Evolutionary conservation across 2,888 invertebrate species (phyloP).

Genomic region (Melanchra persicariae): DNA sequence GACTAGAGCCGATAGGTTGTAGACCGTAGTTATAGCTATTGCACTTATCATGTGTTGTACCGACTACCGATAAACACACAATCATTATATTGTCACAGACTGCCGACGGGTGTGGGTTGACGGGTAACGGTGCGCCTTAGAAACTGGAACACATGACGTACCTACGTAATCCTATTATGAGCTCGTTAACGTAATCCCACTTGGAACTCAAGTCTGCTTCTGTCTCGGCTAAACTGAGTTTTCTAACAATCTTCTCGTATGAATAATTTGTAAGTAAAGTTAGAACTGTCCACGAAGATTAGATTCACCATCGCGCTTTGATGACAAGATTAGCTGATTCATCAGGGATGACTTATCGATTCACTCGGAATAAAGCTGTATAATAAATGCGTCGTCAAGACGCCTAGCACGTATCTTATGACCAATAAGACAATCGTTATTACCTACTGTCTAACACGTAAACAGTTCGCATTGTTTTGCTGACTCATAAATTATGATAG

Average conservation of each 20-base stretch:
- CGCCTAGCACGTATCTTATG: slow-evolving; percentile 70
- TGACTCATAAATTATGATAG: slow-evolving; percentile 80
- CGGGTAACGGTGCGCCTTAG: slow-evolving; percentile 80
- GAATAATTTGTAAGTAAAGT: slow-evolving; percentile 32
- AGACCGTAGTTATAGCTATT: slow-evolving; percentile 47
- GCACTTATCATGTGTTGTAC: slow-evolving; percentile 74
- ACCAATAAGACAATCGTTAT: slow-evolving; percentile 70
- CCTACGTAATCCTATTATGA: slow-evolving; percentile 89
- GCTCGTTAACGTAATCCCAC: slow-evolving; percentile 88
- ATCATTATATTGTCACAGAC: slow-evolving; percentile 87
- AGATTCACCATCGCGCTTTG: slow-evolving; percentile 35
- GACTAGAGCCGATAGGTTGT: slow-evolving; percentile 72
- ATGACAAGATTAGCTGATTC: slow-evolving; percentile 65
- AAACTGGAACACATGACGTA: slow-evolving; percentile 85
- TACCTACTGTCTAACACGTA: slow-evolving; percentile 67
- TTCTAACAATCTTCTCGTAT: slow-evolving; percentile 60
- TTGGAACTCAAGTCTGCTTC: slow-evolving; percentile 79
- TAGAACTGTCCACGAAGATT: slow-evolving; percentile 33
- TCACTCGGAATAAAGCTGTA: slow-evolving; percentile 62
- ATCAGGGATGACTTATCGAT: slow-evolving; percentile 69
- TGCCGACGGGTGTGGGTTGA: slow-evolving; percentile 82
- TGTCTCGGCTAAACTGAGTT: slow-evolving; percentile 66
- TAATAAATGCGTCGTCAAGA: slow-evolving; percentile 72
- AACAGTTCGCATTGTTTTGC: slow-evolving; percentile 72
- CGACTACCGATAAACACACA: slow-evolving; percentile 83